Conservation (phyloP, 1,140 invertebrate species). For the Bactericera cockerelli region DNA sequence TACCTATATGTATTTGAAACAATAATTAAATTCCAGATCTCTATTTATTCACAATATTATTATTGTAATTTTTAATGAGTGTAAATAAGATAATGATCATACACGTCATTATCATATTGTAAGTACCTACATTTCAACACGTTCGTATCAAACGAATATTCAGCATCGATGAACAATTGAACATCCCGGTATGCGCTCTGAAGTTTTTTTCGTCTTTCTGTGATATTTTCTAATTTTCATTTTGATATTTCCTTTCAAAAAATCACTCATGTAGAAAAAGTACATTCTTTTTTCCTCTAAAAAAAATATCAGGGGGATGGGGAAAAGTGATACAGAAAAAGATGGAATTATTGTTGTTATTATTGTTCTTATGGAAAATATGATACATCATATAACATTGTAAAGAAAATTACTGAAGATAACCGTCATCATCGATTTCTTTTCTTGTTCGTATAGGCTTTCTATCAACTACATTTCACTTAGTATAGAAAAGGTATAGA, state of each 20-base stretch:
- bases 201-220: slow-evolving; percentile 1
- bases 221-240: slow-evolving; percentile 9
- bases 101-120: neutral
- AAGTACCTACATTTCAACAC: neutral
- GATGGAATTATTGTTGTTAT: too few species aligned
- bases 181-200: neutral
- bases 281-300: neutral
- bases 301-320: neutral
- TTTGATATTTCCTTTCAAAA: slow-evolving; percentile 9
- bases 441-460: too few species aligned
- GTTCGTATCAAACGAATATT: too few species aligned
- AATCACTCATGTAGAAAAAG: slow-evolving; percentile 6
- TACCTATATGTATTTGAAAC: too few species aligned
- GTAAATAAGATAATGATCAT: neutral
- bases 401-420: too few species aligned
- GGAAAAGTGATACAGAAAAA: neutral
- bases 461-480: too few species aligned
- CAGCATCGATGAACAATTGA: neutral
- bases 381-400: too few species aligned
- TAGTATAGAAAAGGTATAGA: too few species aligned
- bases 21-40: too few species aligned
- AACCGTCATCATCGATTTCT: too few species aligned
- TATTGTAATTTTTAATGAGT: neutral
- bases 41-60: too few species aligned
- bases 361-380: too few species aligned